A percentile compares a stretch with the other conserved stretches of the same genome.
phyloP scores from a whole-genome alignment of 2,888 invertebrate species.

The Netelia virgata region DNA sequence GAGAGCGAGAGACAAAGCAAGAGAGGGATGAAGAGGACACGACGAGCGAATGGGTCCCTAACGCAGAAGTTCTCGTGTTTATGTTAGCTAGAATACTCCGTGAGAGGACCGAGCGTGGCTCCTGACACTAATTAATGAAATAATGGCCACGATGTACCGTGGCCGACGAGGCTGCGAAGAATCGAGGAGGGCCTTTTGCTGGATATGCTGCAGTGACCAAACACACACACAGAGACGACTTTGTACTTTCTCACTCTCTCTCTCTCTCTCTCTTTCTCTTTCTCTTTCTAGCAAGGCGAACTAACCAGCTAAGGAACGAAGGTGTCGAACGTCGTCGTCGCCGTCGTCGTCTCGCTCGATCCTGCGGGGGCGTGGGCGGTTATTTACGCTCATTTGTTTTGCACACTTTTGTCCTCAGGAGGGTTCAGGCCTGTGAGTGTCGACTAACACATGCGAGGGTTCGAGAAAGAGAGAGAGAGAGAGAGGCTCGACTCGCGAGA shows the following conservation, averaged over 20 bases:
- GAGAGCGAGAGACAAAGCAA: conserved; percentile 43
- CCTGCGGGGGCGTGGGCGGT: conserved; percentile 78
- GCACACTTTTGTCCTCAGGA: conserved; percentile 74
- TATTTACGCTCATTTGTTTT: conserved; percentile 82
- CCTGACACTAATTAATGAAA: conserved; percentile 82
- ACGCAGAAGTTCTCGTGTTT: conserved; percentile 77
- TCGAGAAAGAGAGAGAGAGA: neutral
- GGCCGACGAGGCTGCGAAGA: conserved; percentile 30
- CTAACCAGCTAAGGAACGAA: conserved; percentile 66
- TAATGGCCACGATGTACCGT: conserved; percentile 74
- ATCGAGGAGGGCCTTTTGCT: conserved; percentile 36
- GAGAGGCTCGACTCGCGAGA: conserved; percentile 6
- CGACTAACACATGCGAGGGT: conserved; percentile 8
- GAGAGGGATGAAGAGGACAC: conserved; percentile 41
- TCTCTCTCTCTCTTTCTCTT: no score
- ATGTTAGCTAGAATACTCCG: conserved; percentile 70
- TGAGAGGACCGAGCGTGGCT: conserved; percentile 71
- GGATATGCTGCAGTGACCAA: conserved; percentile 11
- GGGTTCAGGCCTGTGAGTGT: conserved; percentile 13
- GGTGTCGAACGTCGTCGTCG: conserved; percentile 80
- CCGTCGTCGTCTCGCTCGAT: conserved; percentile 71
- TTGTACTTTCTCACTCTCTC: conserved; percentile 28
- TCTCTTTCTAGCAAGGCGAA: conserved; percentile 22
- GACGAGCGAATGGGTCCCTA: conserved; percentile 36
- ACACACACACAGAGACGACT: conserved; percentile 3